Base-by-base conservation (phyloP, 2,888 invertebrate genomes). In the Drosophila rellima region DNA sequence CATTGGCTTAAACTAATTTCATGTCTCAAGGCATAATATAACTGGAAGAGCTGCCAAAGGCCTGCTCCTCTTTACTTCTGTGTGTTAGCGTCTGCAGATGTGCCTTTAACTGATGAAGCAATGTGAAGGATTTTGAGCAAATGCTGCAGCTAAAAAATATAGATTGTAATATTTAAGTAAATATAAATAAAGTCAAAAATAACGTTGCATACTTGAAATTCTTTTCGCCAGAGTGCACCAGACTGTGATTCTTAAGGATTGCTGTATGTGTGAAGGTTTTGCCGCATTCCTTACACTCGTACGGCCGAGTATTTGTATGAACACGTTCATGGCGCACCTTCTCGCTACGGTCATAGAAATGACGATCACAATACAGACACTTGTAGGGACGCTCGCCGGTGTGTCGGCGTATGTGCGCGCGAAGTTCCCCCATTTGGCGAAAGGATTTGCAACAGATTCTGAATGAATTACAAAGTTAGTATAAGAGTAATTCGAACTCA, bases 331-430 rank as follows among this genome's bases (percentile, higher is more conserved):
- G 85, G 3, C 88, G 78, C 2, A 86, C 67, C 37, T 80, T 70
- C 37, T 88, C 89, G 63, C 89, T 89, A 2, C 88, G 83, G 18
- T 85, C 85, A 35, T 81, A 87, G 17, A 83, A 83, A 33, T 68
- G 76, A 0, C 92, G 89, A 11, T 91, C 90, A 37, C 92, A 92
- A 48, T 88, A 89, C 18, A 78, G 57, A 29, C 92, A 92, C 59
- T 89, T 88, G 51, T 90, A 92, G 2, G 92, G 92, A 13, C 91
- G 91, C 69, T 92, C 92, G 0, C 92, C 92, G 0, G 92, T 91
- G 60, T 92, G 93, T 0, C 92, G 88, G n/a, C 92, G 86, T 61
- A 93, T 92, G 42, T 93, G 93, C 6, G 91, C 91, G n/a, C 91
- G 91, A 2, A 93, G 73, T 31, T 92, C 91, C 8, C 87, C 91